Evolutionary conservation across 2,113 vertebrate genomes (phyloP).

Genomic region (Clarias macrocephalus): DNA sequence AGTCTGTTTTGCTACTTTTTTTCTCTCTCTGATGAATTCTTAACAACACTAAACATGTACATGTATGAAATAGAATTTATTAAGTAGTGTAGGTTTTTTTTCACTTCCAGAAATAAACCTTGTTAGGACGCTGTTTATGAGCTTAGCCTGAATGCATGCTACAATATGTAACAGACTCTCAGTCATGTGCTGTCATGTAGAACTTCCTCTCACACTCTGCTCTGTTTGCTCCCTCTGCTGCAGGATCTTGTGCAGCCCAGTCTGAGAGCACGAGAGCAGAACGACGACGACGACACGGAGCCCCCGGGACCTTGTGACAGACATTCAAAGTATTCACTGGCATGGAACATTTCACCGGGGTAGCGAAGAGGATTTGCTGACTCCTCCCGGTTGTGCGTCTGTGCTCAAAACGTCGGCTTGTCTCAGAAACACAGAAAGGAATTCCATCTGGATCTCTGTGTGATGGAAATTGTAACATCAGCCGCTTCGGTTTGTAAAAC

Average conservation of each 20-base stretch:
- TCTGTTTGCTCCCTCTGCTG: slow-evolving; percentile 51
- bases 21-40: not conserved
- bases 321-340: slow-evolving; percentile 65
- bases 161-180: slow-evolving; percentile 33
- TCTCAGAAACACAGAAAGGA: slow-evolving; percentile 58
- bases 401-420: slow-evolving; percentile 50
- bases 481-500: slow-evolving; percentile 5
- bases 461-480: slow-evolving; percentile 58
- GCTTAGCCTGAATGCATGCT: not conserved
- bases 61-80: not conserved
- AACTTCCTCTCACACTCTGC: slow-evolving; percentile 64
- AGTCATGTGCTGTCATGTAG: slow-evolving; percentile 69
- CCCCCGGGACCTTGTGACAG: slow-evolving; percentile 55
- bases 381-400: slow-evolving; percentile 56
- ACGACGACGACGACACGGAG: slow-evolving; percentile 57
- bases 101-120: not conserved
- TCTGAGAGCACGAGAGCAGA: slow-evolving; percentile 65
- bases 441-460: slow-evolving; percentile 58
- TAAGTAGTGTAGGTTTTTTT: not conserved
- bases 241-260: slow-evolving; percentile 61
- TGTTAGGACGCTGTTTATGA: not conserved
- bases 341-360: slow-evolving; percentile 65
- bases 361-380: slow-evolving; percentile 64
- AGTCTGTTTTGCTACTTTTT: not conserved
- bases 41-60: not conserved